A percentile compares a stretch with the other conserved stretches of the same genome.
Evolutionary conservation across 2,113 vertebrate genomes (phyloP).

Genomic region (Scolopax mira): DNA sequence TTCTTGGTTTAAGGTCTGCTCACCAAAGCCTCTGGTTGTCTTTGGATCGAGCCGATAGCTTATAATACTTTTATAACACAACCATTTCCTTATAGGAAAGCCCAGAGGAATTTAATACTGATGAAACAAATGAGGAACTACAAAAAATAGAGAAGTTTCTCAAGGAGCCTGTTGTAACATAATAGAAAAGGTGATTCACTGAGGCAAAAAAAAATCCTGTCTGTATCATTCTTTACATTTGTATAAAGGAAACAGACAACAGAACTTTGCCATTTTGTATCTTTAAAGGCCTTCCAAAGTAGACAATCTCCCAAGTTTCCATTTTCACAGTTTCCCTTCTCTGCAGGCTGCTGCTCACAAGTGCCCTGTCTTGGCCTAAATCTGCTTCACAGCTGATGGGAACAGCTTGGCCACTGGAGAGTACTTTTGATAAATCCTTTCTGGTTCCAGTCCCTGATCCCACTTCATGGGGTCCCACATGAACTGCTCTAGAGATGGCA

Average conservation of each 20-base stretch:
- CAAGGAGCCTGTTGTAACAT: neutral
- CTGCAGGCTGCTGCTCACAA: neutral
- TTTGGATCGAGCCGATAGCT: neutral
- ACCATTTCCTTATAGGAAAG: conserved; percentile 13
- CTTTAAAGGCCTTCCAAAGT: neutral
- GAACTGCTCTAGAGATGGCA: neutral
- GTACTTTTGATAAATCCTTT: neutral
- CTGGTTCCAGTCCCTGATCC: neutral
- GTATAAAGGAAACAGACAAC: neutral
- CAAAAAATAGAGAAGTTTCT: neutral
- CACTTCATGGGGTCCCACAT: neutral
- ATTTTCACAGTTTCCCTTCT: neutral
- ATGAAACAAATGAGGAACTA: conserved; percentile 5
- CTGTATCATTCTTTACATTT: neutral
- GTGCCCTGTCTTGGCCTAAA: neutral
- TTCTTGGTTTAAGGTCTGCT: conserved; percentile 7
- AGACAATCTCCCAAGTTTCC: neutral
- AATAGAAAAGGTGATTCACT: neutral
- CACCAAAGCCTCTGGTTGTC: conserved; percentile 21
- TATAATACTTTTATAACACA: conserved; percentile 22
- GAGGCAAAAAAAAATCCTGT: neutral
- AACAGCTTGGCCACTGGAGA: neutral
- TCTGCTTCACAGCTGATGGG: fast-evolving
- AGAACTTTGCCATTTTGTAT: neutral
- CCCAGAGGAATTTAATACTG: neutral